These are phyloP conservation scores for Odontesthes bonariensis DNA, from an alignment of 2,113 vertebrate genomes.

Conservation along the genomic window DNA sequence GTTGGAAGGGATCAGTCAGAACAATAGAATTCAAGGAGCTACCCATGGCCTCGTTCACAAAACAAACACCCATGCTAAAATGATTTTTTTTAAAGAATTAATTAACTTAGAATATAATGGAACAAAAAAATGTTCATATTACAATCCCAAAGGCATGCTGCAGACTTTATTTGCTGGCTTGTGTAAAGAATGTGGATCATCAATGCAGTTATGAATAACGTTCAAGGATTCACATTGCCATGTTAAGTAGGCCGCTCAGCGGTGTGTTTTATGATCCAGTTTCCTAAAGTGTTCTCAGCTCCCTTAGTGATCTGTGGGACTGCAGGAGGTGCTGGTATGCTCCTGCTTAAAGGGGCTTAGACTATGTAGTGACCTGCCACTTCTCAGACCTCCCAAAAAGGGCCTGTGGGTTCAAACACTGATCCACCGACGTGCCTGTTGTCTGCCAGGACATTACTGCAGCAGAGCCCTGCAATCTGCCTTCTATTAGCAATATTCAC, in stretches of 20 bases:
- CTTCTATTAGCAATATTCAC: conserved; percentile 69
- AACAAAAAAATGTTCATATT: neutral
- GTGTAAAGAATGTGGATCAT: conserved; percentile 20
- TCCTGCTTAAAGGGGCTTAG: conserved; percentile 68
- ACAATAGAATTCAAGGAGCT: conserved; percentile 69
- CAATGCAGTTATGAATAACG: conserved; percentile 42
- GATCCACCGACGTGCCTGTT: conserved; percentile 64
- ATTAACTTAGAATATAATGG: conserved; percentile 30
- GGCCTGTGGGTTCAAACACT: conserved; percentile 58
- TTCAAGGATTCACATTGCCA: conserved; percentile 41
- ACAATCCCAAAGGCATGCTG: neutral
- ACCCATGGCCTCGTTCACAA: conserved; percentile 49
- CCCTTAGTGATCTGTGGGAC: conserved; percentile 45
- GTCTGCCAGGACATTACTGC: conserved; percentile 70
- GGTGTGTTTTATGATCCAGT: conserved; percentile 55
- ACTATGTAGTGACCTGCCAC: conserved; percentile 73
- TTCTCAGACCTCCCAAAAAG: conserved; percentile 74
- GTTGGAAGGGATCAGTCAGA: conserved; percentile 59
- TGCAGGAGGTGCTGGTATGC: conserved; percentile 71
- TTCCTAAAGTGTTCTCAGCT: conserved; percentile 57
- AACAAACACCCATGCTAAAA: conserved; percentile 42
- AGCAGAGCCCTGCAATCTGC: conserved; percentile 69
- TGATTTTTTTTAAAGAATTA: conserved; percentile 50
- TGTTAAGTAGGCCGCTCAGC: conserved; percentile 50
- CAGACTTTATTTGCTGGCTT: conserved; percentile 6